Evolutionary conservation across 2,888 invertebrate species (phyloP).

Genomic region (Mythimna impura): DNA sequence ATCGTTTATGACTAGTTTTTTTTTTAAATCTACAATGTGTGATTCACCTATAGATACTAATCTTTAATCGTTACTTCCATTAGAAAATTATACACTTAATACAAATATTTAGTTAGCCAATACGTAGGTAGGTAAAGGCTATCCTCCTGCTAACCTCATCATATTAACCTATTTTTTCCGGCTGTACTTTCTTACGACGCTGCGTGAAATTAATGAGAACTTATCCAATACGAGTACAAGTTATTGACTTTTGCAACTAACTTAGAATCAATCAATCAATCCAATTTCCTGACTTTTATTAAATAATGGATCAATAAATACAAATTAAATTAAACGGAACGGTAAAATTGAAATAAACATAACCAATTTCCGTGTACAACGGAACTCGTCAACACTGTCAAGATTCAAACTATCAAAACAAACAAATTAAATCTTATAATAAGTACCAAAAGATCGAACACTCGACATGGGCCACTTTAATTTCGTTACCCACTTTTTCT

Average conservation of each 20-base stretch:
- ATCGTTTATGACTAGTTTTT: background rate
- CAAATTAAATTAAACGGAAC: conserved; percentile 9
- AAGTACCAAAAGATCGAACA: conserved; percentile 15
- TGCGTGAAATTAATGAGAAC: conserved; percentile 1
- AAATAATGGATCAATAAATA: background rate
- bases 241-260: background rate
- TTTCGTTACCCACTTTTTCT: conserved; percentile 67
- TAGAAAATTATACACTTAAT: background rate
- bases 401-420: conserved; percentile 17
- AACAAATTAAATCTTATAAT: conserved; percentile 23
- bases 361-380: conserved; percentile 2
- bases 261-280: background rate
- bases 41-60: background rate
- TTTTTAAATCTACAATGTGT: too few relatives aligned
- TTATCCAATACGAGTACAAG: background rate
- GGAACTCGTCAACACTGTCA: conserved; percentile 7
- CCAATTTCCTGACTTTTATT: conserved; percentile 23
- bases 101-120: background rate
- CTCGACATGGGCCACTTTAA: conserved; percentile 45
- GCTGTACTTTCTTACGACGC: background rate
- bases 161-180: conserved; percentile 24
- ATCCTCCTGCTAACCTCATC: conserved; percentile 22
- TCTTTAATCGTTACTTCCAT: background rate
- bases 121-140: conserved; percentile 11
- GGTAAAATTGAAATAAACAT: conserved; percentile 6